Conservation (phyloP, 2,797 vertebrate species). For the Sebastes miniatus region DNA sequence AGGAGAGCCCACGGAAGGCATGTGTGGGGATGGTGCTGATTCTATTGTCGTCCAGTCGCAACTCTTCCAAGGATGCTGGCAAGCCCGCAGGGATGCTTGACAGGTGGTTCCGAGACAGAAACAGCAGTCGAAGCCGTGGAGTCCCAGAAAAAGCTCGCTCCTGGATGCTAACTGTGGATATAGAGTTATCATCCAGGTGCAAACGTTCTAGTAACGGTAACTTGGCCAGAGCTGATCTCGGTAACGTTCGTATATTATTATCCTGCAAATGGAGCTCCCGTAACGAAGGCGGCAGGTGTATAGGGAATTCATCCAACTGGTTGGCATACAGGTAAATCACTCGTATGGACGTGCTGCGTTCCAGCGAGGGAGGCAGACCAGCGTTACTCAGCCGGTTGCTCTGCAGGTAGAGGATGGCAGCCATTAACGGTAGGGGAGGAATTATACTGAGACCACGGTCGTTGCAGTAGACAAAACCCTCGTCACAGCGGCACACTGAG, state of each 20-base stretch:
- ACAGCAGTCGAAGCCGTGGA: slow-evolving; percentile 86
- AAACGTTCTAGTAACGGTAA: slow-evolving; percentile 92
- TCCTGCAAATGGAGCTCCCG: slow-evolving; percentile 96
- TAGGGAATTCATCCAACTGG: slow-evolving; percentile 90
- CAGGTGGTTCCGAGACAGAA: slow-evolving; percentile 93
- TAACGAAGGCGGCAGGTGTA: slow-evolving; percentile 89
- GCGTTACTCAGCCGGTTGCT: slow-evolving; percentile 94
- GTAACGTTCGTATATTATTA: slow-evolving; percentile 92
- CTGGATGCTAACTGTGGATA: slow-evolving; percentile 96
- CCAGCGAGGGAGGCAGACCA: slow-evolving; percentile 87
- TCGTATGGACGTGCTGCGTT: slow-evolving; percentile 82
- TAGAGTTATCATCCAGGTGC: slow-evolving; percentile 96
- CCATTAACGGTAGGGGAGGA: slow-evolving; percentile 88
- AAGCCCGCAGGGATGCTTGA: slow-evolving; percentile 93
- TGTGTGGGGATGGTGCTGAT: slow-evolving; percentile 93
- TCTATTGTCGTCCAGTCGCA: slow-evolving; percentile 93
- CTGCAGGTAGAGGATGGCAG: slow-evolving; percentile 96
- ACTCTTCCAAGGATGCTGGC: slow-evolving; percentile 91
- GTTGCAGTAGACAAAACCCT: slow-evolving; percentile 95
- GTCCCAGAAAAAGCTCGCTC: slow-evolving; percentile 94
- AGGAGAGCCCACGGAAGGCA: slow-evolving; percentile 90
- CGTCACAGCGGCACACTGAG: slow-evolving; percentile 91
- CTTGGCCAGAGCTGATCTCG: slow-evolving; percentile 87
- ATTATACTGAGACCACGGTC: slow-evolving; percentile 92
- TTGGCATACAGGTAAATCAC: slow-evolving; percentile 96